Base-by-base conservation (phyloP, 2,113 vertebrate species). In the Dolichallabes microphthalmus region DNA sequence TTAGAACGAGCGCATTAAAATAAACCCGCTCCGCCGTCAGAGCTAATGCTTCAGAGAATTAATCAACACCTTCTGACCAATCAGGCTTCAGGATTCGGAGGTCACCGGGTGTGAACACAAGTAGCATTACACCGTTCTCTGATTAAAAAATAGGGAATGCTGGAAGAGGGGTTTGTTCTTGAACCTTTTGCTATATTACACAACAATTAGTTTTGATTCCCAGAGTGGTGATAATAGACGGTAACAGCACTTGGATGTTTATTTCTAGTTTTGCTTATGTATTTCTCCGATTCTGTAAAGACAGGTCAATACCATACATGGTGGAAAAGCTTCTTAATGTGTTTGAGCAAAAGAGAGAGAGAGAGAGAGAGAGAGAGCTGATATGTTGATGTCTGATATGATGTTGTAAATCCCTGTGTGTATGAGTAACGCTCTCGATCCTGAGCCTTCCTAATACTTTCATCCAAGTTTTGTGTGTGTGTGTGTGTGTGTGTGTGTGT, bases 401-500 rank as follows among this genome's bases (percentile, higher is more conserved):
- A 22, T 71, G 19, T 25, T 73, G 19, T 73, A 13, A 10, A 73
- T 50, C 9, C 11, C 20, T 50, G 39, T 82, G 80, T 27, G 45
- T 82, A 32, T 30, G 20, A 50, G 7, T 25, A 50, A 45, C 53
- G 52, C 55, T 55, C 19, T n/a, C 39, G 27, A 3, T 35, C 50
- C 7, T 25, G 50, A 13, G n/a, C 52, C 64, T 55, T 50, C 52
- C 12, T 82, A 15, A 35, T 57, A 69, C 10, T 6, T 55, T 10
- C 30, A 15, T 53, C 58, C 52, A 57, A 53, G 4, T 19, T 71
- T 19, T 13, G 53, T 60, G 82, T 45, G 30, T 60, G 82, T 60
- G 80, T 76, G 82, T 61, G 32, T 73, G n/a, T 13, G 53, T 60
- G 82, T 45, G 30, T 60, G 82, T 60, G 80, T n/a, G n/a, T n/a